Base-by-base conservation (phyloP, 2,888 invertebrate species). In the Busseola fusca region DNA sequence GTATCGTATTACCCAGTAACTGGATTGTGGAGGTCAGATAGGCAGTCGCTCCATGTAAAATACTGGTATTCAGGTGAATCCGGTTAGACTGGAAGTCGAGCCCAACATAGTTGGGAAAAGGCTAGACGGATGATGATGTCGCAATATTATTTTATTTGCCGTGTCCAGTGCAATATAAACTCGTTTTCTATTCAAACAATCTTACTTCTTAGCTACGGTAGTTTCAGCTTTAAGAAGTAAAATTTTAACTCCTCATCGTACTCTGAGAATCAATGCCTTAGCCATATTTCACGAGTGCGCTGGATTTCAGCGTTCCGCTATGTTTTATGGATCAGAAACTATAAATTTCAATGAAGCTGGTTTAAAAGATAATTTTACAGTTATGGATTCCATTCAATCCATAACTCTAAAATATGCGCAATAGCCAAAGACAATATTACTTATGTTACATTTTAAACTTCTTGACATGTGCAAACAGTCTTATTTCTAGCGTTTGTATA, bases 261-360 rank as follows among this genome's bases (percentile, higher is more conserved):
- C n/a, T 37, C 21, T 21, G 12, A 59, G 34, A 65, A 75, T 80
- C 80, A 66, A 79, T 66, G 64, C 48, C 40, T 68, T 18, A 40
- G 25, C 45, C 54, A 68, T 76, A 78, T 65, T 81, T 81, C 62
- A 72, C 63, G 76, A 72, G 57, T 16, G 18, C 54, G 64, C 67
- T 37, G 21, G 54, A 65, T 81, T 58, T 25, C 63, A 80, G n/a
- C 72, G 50, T 63, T 76, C 45, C n/a, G 45, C 40, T 62, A 65
- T 67, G 45, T 68, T 78, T 72, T 77, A 78, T 81, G 78, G 78
- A 81, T 81, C 77, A 81, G 78, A 78, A 78, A 64, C 78, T 65
- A 72, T 81, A 78, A 66, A 78, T 78, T 81, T 65, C 72, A 62
- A 81, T 68, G 37, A 72, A 81, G 54, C 58, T 27, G 37, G 57